Evolutionary conservation across 2,113 vertebrate species (phyloP).

Genomic region (Bagarius yarrelli): DNA sequence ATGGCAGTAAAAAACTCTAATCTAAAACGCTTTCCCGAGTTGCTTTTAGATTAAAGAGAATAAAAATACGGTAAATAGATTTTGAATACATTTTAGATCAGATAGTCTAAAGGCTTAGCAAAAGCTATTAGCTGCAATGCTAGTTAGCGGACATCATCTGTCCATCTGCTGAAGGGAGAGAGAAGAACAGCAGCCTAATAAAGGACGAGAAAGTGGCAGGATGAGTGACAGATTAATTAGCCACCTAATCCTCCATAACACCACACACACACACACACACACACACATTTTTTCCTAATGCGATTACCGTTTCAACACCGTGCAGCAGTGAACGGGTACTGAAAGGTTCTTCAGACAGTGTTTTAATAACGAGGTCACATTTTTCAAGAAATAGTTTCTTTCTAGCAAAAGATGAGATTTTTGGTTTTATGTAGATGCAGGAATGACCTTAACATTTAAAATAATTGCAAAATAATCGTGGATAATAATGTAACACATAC

Average conservation of each 20-base stretch:
- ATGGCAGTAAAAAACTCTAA: too few species aligned
- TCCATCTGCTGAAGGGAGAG: neutral
- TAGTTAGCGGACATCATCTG: conserved; percentile 11
- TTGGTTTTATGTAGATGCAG: neutral
- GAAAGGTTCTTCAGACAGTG: neutral
- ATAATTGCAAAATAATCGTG: too few species aligned
- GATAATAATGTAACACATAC: neutral
- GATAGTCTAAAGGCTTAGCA: neutral
- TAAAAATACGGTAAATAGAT: neutral
- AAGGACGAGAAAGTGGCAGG: conserved; percentile 33
- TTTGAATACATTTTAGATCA: too few species aligned
- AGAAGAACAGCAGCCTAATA: neutral
- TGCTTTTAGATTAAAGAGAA: neutral
- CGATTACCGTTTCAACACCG: neutral
- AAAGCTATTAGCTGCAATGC: neutral
- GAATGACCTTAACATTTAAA: too few species aligned
- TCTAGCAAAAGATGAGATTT: neutral
- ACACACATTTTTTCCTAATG: conserved; percentile 11
- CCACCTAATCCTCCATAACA: conserved; percentile 31
- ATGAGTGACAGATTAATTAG: conserved; percentile 37
- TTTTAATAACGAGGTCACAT: neutral
- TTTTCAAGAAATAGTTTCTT: neutral
- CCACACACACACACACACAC: too few species aligned
- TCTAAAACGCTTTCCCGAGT: too few species aligned
- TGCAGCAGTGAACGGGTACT: neutral